Conservation (phyloP, 2,888 invertebrate species). For the Drosophila neotestacea region DNA sequence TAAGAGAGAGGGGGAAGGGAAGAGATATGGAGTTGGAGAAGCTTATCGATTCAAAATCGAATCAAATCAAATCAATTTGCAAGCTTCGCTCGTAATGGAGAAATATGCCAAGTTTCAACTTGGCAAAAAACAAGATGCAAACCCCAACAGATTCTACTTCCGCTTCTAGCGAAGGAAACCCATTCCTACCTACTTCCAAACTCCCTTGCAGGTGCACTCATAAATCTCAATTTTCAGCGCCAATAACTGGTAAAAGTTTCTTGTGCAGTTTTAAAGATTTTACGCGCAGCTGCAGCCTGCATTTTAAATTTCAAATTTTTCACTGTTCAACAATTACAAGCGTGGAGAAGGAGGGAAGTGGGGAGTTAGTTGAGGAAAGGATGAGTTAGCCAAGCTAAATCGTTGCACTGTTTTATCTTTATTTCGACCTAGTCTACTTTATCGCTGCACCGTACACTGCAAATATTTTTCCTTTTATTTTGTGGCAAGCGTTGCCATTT, state of each 20-base stretch:
- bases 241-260: constrained; percentile 73
- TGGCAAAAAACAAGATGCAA: constrained; percentile 57
- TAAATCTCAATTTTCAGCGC: constrained; percentile 76
- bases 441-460: constrained; percentile 54
- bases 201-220: constrained; percentile 61
- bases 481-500: constrained; percentile 77
- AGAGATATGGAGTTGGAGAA: constrained; percentile 10
- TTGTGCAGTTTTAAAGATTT: constrained; percentile 32
- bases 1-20: neutral
- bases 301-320: constrained; percentile 50
- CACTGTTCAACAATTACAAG: constrained; percentile 48
- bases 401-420: constrained; percentile 73
- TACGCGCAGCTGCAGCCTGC: constrained; percentile 41
- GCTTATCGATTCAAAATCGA: constrained; percentile 78
- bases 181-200: neutral
- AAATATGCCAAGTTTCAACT: constrained; percentile 74
- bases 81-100: constrained; percentile 71
- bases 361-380: neutral
- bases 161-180: neutral
- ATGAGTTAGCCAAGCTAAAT: constrained; percentile 41
- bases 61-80: constrained; percentile 79
- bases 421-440: constrained; percentile 80
- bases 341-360: neutral
- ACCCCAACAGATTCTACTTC: constrained; percentile 23
- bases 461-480: constrained; percentile 77